Evolutionary conservation across 1,140 invertebrate species (phyloP).

Genomic region (Hylaeus anthracinus): DNA sequence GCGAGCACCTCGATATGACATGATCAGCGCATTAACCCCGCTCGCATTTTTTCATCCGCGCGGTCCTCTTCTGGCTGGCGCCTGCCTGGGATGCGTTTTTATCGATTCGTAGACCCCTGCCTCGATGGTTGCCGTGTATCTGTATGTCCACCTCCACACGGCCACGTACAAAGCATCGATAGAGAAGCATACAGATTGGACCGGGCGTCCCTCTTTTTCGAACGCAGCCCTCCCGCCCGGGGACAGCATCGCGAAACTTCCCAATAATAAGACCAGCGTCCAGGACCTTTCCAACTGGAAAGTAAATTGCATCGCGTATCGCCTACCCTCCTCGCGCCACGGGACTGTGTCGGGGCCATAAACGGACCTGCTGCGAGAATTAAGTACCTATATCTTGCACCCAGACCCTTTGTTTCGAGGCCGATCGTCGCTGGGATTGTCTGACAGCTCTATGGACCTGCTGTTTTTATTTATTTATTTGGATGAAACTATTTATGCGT

Average conservation of each 20-base stretch:
- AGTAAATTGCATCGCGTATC: not conserved
- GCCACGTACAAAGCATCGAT: constrained; percentile 77
- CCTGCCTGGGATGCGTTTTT: constrained; percentile 82
- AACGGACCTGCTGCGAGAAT: not conserved
- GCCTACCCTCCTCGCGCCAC: not conserved
- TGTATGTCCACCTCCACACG: constrained; percentile 69
- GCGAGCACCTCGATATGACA: constrained; percentile 77
- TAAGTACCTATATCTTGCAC: too few relatives aligned
- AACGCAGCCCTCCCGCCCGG: constrained; percentile 62
- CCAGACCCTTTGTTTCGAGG: too few relatives aligned
- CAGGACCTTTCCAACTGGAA: not conserved
- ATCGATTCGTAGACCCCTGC: constrained; percentile 81
- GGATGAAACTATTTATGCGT: too few relatives aligned
- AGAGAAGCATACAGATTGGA: constrained; percentile 79
- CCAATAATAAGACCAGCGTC: constrained; percentile 60
- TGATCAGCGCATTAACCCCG: constrained; percentile 81
- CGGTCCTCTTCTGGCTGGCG: constrained; percentile 77
- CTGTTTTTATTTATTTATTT: too few relatives aligned
- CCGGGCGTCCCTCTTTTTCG: constrained; percentile 78
- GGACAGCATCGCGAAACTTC: constrained; percentile 60
- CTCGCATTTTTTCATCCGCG: constrained; percentile 77
- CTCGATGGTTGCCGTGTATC: constrained; percentile 67
- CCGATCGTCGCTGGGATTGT: too few relatives aligned
- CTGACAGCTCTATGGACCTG: too few relatives aligned
- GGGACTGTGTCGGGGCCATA: too few relatives aligned